phyloP scores from a whole-genome alignment of 92 coral and sea anemone genomes.

The Umimayanthus chanpuru region DNA sequence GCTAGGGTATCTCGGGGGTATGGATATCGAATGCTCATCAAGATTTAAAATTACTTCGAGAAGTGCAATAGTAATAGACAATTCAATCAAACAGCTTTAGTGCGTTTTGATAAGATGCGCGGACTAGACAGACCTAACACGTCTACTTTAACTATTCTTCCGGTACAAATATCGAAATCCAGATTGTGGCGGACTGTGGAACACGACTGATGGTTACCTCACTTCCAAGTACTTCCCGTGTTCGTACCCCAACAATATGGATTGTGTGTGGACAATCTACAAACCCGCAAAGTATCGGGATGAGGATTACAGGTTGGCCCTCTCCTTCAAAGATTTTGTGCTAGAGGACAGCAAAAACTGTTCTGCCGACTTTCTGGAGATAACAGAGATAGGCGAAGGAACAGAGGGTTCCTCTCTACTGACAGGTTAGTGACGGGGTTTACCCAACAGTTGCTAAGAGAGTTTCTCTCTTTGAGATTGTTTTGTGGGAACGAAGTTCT shows the following conservation, averaged over 20 bases:
- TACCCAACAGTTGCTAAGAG: neutral
- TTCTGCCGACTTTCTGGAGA: constrained; percentile 24
- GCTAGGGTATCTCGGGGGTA: too few species aligned
- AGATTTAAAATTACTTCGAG: too few species aligned
- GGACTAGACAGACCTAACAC: neutral
- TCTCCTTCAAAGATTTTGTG: constrained; percentile 27
- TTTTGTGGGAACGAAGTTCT: neutral
- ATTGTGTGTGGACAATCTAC: constrained; percentile 34
- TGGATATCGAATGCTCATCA: too few species aligned
- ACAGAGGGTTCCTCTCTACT: too few species aligned
- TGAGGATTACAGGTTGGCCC: neutral
- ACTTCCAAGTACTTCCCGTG: constrained; percentile 38
- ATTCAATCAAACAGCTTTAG: too few species aligned
- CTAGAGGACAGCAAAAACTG: constrained; percentile 30
- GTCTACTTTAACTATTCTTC: neutral
- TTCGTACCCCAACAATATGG: constrained; percentile 1
- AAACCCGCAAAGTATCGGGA: constrained; percentile 2
- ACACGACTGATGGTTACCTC: constrained; percentile 14
- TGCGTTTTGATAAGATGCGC: too few species aligned
- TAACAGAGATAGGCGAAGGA: constrained; percentile 30
- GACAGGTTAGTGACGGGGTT: too few species aligned
- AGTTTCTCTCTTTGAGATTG: too few species aligned
- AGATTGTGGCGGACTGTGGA: constrained; percentile 38
- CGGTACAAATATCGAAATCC: neutral
- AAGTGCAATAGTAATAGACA: too few species aligned